A percentile compares a stretch with the other conserved stretches of the same genome.
These are phyloP conservation scores for Trogon surrucura DNA, from an alignment of 2,113 vertebrate species.

Conservation along the genomic window DNA sequence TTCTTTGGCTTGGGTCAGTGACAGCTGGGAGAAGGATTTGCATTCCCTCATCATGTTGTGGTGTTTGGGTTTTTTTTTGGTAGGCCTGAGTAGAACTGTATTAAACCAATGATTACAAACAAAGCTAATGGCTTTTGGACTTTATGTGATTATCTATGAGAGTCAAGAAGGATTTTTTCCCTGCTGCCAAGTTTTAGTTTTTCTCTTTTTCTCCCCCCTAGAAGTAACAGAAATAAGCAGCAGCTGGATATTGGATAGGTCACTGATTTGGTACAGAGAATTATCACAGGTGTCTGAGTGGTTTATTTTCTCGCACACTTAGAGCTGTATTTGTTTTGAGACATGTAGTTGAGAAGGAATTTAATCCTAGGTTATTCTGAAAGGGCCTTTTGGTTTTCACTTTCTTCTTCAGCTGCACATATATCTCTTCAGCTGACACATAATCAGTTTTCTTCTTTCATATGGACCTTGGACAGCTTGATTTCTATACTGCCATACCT, in stretches of 20 bases:
- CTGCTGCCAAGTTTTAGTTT: not conserved
- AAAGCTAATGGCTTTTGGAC: slow-evolving; percentile 52
- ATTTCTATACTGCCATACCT: not conserved
- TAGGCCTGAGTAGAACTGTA: not conserved
- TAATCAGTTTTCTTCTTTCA: not conserved
- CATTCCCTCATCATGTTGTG: not conserved
- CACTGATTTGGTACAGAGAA: not conserved
- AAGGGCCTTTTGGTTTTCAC: not conserved
- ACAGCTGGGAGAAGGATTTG: slow-evolving; percentile 8
- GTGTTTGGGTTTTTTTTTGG: not conserved
- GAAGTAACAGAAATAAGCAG: slow-evolving; percentile 9
- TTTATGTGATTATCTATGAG: not conserved
- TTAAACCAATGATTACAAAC: slow-evolving; percentile 42
- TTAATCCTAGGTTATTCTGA: slow-evolving; percentile 5
- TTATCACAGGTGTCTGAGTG: slow-evolving; percentile 20
- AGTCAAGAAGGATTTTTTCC: not conserved
- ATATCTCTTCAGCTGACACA: not conserved
- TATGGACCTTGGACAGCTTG: not conserved
- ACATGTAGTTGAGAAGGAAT: not conserved
- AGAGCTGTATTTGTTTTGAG: not conserved
- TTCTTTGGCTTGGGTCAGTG: not conserved
- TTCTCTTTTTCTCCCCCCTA: accelerated
- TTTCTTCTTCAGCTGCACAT: not conserved
- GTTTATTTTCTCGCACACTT: slow-evolving; percentile 15
- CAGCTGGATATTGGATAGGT: slow-evolving; percentile 31